Evolutionary conservation across 2,113 vertebrate genomes (phyloP), one percentile per base, ranked within the genome.

Genomic region (Kryptolebias marmoratus): DNA sequence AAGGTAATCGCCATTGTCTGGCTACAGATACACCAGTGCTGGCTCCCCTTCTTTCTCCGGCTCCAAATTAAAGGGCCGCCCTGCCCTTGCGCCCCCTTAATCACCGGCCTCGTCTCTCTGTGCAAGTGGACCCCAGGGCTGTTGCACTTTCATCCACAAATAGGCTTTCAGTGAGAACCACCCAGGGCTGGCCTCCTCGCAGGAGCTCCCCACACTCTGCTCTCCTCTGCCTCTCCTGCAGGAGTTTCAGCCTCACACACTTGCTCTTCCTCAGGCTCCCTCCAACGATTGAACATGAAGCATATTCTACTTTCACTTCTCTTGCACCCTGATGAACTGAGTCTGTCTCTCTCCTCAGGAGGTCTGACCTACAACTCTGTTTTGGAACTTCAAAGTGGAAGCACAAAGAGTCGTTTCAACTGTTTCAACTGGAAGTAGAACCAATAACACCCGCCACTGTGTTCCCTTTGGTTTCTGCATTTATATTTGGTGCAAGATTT

Each of bases 1-100:
- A 95, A 96, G 96, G 95, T 97, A 96, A 96, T 97, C 95, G 95
- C 96, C 94, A 98, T 98, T 98, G 95, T 97, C 93, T 94, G 91
- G 94, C 93, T 90, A 92, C 90, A 93, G 93, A 94, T 94, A 94
- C 93, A 93, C 92, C 90, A 89, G 87, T 55, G 87, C 81, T 63
- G 74, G 66, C 82, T 83, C 87, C 77, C 76, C 88, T 79, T 89
- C 88, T 80, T 86, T 82, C 84, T 67, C 72, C 81, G 83, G 85
- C 88, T 89, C 88, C 87, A 94, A 94, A 94, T 94, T 94, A 95
- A 95, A 94, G 94, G 93, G 93, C 92, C 73, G 91, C 87, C 89
- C 90, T 93, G 93, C 93, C 92, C 94, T 93, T 50, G 84, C 86
- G 91, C 93, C 93, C 93, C 92, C 90, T 91, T 94, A 94, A 94